Percentiles rank a stretch among this genome's conserved stretches.
Conservation (phyloP, 2,113 vertebrate species). For the Neolamprologus brichardi region DNA sequence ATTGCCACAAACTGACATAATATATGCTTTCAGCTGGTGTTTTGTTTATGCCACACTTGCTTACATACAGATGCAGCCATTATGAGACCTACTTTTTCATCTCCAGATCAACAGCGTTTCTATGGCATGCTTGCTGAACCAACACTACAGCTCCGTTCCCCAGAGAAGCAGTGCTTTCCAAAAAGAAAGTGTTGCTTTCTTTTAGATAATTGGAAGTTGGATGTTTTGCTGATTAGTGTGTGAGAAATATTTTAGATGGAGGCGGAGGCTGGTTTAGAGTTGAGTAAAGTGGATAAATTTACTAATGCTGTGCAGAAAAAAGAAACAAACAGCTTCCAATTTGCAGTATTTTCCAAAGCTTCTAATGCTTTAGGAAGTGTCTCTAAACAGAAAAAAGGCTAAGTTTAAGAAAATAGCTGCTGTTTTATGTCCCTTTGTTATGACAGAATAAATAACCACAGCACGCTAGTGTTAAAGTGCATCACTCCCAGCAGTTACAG, state of each 20-base stretch:
- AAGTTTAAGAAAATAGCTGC: not conserved
- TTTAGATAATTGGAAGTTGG: slow-evolving; percentile 14
- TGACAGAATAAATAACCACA: not conserved
- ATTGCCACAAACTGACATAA: slow-evolving; percentile 32
- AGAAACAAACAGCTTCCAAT: not conserved
- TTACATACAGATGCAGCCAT: slow-evolving; percentile 2
- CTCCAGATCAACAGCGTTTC: not conserved
- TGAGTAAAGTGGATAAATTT: not conserved
- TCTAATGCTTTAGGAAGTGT: not conserved
- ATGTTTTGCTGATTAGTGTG: slow-evolving; percentile 2
- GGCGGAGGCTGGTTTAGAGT: not conserved
- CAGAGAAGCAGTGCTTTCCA: not conserved
- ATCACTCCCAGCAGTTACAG: not conserved
- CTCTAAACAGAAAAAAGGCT: not conserved
- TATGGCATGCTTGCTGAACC: not conserved
- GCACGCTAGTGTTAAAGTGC: not conserved
- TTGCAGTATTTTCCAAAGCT: not conserved
- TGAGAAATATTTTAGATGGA: not conserved
- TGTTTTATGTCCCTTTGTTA: not conserved
- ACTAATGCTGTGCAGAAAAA: not conserved
- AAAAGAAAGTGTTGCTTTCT: slow-evolving; percentile 6
- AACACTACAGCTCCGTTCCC: not conserved
- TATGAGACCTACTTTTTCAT: not conserved
- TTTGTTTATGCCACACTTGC: not conserved
- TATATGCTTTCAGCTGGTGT: slow-evolving; percentile 1